A percentile compares a stretch with the other conserved stretches of the same genome.
phyloP scores from a whole-genome alignment of 2,797 vertebrate species.

The Microtus agrestis region DNA sequence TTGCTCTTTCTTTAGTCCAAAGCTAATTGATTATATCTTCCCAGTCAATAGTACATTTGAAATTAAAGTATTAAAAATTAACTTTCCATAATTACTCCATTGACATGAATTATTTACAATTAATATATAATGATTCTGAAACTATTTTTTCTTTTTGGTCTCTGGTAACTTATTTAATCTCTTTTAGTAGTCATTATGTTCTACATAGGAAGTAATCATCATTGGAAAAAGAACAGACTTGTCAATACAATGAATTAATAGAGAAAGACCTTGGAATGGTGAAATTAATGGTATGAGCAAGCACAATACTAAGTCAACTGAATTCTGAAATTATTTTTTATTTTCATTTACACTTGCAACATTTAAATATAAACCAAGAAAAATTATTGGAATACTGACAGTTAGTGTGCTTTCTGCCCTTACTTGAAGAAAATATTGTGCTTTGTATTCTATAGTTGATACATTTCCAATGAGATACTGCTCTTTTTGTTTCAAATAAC shows the following conservation, averaged over 20 bases:
- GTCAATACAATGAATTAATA: neutral
- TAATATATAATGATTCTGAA: conserved; percentile 71
- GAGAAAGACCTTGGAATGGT: neutral
- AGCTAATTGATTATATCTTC: conserved; percentile 64
- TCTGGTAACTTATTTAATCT: conserved; percentile 68
- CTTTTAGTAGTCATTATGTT: conserved; percentile 61
- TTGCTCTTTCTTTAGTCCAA: conserved; percentile 46
- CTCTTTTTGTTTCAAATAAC: neutral
- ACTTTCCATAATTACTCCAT: conserved; percentile 76
- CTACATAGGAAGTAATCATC: conserved; percentile 44
- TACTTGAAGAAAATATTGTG: neutral
- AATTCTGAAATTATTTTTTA: neutral
- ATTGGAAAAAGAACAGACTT: neutral
- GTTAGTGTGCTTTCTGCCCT: neutral
- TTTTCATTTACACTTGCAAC: neutral
- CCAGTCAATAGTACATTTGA: conserved; percentile 56
- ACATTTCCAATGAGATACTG: neutral
- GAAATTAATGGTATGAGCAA: neutral
- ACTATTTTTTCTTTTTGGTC: conserved; percentile 60
- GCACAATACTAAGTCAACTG: neutral
- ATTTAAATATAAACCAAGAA: neutral
- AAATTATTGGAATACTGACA: neutral
- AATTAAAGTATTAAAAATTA: conserved; percentile 78
- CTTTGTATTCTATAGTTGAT: neutral
- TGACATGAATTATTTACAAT: conserved; percentile 78